These are phyloP conservation scores for Neoarius graeffei DNA, from an alignment of 2,113 vertebrate species.

Conservation along the genomic window DNA sequence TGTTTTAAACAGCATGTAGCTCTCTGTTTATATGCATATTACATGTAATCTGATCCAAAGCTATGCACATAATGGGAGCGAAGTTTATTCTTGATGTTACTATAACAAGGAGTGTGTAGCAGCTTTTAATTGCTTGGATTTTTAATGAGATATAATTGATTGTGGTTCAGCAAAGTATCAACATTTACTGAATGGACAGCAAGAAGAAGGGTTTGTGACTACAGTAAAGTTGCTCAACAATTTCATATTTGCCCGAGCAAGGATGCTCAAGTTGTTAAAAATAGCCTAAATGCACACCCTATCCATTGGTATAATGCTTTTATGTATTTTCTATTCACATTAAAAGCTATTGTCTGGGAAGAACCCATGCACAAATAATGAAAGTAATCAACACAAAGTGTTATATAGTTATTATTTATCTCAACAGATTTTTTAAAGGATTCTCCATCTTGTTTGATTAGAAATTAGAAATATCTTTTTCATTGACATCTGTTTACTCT, in stretches of 20 bases:
- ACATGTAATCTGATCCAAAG: background rate
- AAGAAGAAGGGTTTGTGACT: background rate
- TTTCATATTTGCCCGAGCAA: background rate
- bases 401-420: background rate
- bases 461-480: background rate
- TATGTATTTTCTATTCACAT: background rate
- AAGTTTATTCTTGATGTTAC: background rate
- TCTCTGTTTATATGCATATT: background rate
- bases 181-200: background rate
- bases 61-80: background rate
- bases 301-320: background rate
- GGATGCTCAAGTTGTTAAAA: background rate
- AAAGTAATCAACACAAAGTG: background rate
- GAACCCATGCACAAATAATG: background rate
- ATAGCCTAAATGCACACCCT: background rate
- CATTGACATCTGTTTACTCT: background rate
- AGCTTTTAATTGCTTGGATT: background rate
- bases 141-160: background rate
- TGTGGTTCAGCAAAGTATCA: background rate
- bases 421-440: background rate
- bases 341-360: background rate
- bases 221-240: background rate
- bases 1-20: background rate
- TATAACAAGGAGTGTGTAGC: background rate
- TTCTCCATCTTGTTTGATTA: background rate